Evolutionary conservation across 53 echinoderm and acorn worm species (phyloP).

Genomic region (Holothuria leucospilota): DNA sequence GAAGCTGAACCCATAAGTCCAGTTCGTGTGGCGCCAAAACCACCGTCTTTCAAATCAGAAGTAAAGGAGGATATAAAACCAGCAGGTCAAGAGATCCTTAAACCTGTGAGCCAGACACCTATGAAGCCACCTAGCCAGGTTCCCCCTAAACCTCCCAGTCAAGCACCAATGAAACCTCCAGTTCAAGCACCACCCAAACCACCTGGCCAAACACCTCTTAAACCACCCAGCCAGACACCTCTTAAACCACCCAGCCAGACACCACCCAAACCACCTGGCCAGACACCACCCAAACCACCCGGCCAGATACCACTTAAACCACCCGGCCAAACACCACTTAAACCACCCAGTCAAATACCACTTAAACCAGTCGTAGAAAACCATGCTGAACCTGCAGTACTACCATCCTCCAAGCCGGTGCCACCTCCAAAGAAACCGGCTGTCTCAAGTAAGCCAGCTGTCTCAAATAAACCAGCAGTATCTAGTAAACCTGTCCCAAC

Average conservation of each 20-base stretch:
- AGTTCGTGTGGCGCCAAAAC: slow-evolving; percentile 1
- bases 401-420: slow-evolving; percentile 49
- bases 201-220: slow-evolving; percentile 4
- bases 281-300: slow-evolving; percentile 12
- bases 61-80: neutral
- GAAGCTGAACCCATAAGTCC: neutral
- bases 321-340: slow-evolving; percentile 8
- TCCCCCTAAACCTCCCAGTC: neutral
- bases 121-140: slow-evolving; percentile 21
- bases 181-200: slow-evolving; percentile 15
- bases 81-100: neutral
- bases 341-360: slow-evolving; percentile 21
- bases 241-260: neutral
- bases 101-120: slow-evolving; percentile 2
- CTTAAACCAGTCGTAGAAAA: neutral
- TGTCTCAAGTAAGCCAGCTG: slow-evolving; percentile 55
- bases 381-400: neutral
- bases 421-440: slow-evolving; percentile 58
- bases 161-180: slow-evolving; percentile 12
- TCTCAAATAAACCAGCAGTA: slow-evolving; percentile 35
- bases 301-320: slow-evolving; percentile 23
- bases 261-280: neutral
- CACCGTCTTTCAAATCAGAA: neutral
- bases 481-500: neutral
- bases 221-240: slow-evolving; percentile 2